Base-by-base conservation (phyloP, 2,113 vertebrate species). In the Channa argus region DNA sequence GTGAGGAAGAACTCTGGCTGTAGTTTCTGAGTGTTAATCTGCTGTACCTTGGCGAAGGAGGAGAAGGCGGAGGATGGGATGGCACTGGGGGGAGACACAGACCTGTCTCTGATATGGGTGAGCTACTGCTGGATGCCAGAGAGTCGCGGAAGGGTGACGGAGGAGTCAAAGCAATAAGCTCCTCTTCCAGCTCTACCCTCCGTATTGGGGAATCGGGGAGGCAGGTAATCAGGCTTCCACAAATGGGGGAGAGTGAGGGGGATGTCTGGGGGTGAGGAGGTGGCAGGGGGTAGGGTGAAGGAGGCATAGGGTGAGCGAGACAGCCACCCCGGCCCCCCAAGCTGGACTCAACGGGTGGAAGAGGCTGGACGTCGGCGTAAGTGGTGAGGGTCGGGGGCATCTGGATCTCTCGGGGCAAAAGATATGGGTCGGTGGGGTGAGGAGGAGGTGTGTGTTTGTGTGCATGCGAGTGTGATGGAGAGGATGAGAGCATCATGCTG, bases 131-230 rank as follows among this genome's bases (percentile, higher is more conserved):
- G 6, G 98, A 99, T 55, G 94, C 96, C 0, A 96, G 89, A 15
- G 97, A 99, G 94, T 99, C 98, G 77, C 98, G 95, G 89, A 99
- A 99, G 52, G 98, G 98, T 13, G 98, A 99, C 8, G 98, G 98
- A 47, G 98, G 98, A 58, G 98, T 98, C 87, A 99, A 94, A 43
- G 97, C 95, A 64, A 98, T 95, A 74, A 99, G 76, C 92, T 99
- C 97, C 85, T 99, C 98, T 45, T 98, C 88, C 74, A 93, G 89
- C 80, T 97, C 95, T 38, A 91, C 93, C 90, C 96, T 95, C 50
- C 89, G 68, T 45, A 93, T 71, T 0, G 94, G 92, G 38, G 94
- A 95, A 55, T 95, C 92, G 52, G 69, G 2, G 70, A 87, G 81
- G 72, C 79, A 78, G 66, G 72, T 6, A 71, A 95, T 94, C 73